Evolutionary conservation across 2,888 invertebrate species (phyloP).

Genomic region (Leistus spinibarbis): DNA sequence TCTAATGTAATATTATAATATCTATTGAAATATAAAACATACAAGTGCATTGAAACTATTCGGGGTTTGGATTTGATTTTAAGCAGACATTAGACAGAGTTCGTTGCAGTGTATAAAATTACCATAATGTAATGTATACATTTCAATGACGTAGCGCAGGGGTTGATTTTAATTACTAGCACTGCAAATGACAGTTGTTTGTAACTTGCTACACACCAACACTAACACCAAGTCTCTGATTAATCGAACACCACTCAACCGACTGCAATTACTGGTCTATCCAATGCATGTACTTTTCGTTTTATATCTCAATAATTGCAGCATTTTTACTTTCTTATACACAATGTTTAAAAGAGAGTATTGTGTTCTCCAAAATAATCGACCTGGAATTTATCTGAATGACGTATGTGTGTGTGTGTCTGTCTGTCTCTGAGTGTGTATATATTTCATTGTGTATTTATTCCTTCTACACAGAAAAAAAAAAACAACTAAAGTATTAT

Average conservation of each 20-base stretch:
- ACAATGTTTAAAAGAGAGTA: too few relatives aligned
- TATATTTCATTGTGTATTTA: too few relatives aligned
- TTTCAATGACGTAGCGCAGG: constrained; percentile 34
- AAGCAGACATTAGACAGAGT: neutral
- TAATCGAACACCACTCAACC: neutral
- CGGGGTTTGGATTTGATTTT: neutral
- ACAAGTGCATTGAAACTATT: neutral
- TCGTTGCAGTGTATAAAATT: constrained; percentile 29
- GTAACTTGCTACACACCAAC: constrained; percentile 8
- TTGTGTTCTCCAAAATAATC: too few relatives aligned
- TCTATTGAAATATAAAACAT: neutral
- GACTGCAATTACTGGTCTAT: neutral
- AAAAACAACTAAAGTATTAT: too few relatives aligned
- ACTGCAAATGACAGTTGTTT: constrained; percentile 41
- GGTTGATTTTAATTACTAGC: constrained; percentile 40
- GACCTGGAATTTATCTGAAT: too few relatives aligned
- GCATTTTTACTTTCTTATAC: too few relatives aligned
- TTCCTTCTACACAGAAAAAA: too few relatives aligned
- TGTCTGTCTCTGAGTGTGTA: too few relatives aligned
- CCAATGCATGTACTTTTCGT: neutral
- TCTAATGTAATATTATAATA: neutral
- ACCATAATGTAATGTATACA: constrained; percentile 38
- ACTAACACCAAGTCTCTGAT: constrained; percentile 1
- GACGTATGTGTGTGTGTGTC: too few relatives aligned
- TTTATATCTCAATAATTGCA: neutral